Evolutionary conservation across 1,140 invertebrate species (phyloP), one percentile per base, ranked within the genome.

Genomic region (Achatina immaculata): DNA sequence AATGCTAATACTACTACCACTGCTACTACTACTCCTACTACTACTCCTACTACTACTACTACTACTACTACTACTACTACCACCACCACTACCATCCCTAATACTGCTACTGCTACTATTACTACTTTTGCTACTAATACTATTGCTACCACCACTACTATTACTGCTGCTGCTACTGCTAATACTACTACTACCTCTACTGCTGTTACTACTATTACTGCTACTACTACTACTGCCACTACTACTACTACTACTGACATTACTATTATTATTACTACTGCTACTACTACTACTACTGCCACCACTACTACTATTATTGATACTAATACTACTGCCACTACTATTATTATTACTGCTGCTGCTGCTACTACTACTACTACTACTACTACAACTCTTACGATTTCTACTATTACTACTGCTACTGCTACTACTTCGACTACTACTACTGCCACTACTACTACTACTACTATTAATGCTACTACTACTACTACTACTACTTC

Each of bases 221-320:
- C 40, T 69, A 69, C 40, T 58, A 58, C 40, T 42, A 69, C 40
- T 69, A 69, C 40, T 69, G 34, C 40, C 34, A 69, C 40, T 69
- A 69, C 40, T 71, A 80, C 31, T 43, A 80, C 34, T 6, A 80
- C 28, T 74, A 71, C 16, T 43, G 75, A 7, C 28, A 71, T 19
- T 72, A 71, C 28, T 55, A 80, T 24, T 45, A 79, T 28, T 72
- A 43, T 28, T 51, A 48, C 34, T 81, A 81, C 51, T 82, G 69
- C 55, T 80, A 82, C 55, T 14, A 9, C 21, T 24, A 14, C 7
- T 58, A 58, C 55, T 58, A 58, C 55, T 58, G n/a, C 55, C n/a
- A 58, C 55, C n/a, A 58, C 55, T 14, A 58, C 55, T 14, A 14
- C 21, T 58, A 58, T 24, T 58, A 58, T 24, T 58, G n/a, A 11